phyloP scores from a whole-genome alignment of 2,888 invertebrate genomes.

The Callimorpha dominula region DNA sequence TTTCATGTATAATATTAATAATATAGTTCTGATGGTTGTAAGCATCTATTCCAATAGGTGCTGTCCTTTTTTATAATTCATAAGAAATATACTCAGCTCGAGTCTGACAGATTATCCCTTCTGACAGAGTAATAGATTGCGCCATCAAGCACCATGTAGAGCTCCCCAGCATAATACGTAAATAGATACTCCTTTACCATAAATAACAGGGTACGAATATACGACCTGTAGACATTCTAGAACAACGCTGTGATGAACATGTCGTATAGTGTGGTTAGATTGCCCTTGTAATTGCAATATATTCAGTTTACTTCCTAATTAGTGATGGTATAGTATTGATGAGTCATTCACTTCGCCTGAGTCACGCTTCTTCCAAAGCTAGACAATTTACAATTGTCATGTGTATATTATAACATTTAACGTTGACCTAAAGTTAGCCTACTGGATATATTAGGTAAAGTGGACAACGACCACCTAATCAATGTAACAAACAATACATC shows the following conservation, averaged over 20 bases:
- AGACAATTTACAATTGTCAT: slow-evolving; percentile 2
- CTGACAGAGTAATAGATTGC: too few species aligned
- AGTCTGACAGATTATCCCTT: too few species aligned
- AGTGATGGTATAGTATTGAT: slow-evolving; percentile 5
- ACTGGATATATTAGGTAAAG: neutral
- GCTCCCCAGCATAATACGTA: neutral
- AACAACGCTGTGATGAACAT: neutral
- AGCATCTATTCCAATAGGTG: too few species aligned
- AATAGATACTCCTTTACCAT: neutral
- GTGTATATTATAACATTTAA: neutral
- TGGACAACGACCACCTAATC: neutral
- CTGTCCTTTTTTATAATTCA: too few species aligned
- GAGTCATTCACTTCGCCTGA: slow-evolving; percentile 7
- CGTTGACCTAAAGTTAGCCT: neutral
- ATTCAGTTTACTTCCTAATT: neutral
- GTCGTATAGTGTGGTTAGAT: neutral
- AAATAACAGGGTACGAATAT: neutral
- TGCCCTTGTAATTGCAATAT: neutral
- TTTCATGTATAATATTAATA: too few species aligned
- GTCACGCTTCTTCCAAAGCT: neutral
- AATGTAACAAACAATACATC: neutral
- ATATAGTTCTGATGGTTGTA: too few species aligned
- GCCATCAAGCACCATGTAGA: too few species aligned
- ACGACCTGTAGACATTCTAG: neutral
- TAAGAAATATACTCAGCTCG: too few species aligned